These are phyloP conservation scores for Chrysopa pallens DNA, from an alignment of 1,140 invertebrate genomes.

Conservation along the genomic window DNA sequence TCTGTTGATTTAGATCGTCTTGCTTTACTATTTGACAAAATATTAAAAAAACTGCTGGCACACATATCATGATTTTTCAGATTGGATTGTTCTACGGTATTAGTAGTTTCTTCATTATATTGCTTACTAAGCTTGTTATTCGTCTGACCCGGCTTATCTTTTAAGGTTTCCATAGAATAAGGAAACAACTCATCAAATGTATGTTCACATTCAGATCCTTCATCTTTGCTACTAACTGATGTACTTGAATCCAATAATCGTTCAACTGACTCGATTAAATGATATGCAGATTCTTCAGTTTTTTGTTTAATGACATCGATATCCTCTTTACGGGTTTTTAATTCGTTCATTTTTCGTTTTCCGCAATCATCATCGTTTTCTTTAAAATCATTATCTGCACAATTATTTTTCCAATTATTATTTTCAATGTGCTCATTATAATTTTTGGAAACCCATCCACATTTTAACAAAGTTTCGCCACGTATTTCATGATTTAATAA, in stretches of 20 bases:
- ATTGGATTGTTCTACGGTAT: too few species aligned
- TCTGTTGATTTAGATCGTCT: too few species aligned
- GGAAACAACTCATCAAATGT: slow-evolving; percentile 1
- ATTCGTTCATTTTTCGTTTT: neutral
- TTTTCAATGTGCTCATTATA: slow-evolving; percentile 1
- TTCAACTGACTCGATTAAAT: slow-evolving; percentile 3
- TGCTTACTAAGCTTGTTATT: too few species aligned
- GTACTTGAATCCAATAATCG: slow-evolving; percentile 3
- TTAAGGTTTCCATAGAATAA: neutral
- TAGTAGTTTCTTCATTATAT: too few species aligned
- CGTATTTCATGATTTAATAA: slow-evolving; percentile 9
- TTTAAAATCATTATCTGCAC: neutral
- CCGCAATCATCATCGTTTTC: neutral
- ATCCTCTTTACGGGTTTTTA: neutral
- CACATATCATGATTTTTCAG: too few species aligned
- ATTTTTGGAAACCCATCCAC: slow-evolving; percentile 3
- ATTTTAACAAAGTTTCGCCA: slow-evolving; percentile 8
- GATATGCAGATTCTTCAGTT: slow-evolving; percentile 5
- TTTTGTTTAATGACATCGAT: slow-evolving; percentile 1
- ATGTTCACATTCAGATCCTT: slow-evolving; percentile 3
- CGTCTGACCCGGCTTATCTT: too few species aligned
- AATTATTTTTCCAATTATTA: slow-evolving; percentile 3
- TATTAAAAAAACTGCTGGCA: too few species aligned
- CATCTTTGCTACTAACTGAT: neutral
- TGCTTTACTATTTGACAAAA: too few species aligned